phyloP scores from a whole-genome alignment of 64 coral and sea anemone species.

The Astreopora myriophthalma region DNA sequence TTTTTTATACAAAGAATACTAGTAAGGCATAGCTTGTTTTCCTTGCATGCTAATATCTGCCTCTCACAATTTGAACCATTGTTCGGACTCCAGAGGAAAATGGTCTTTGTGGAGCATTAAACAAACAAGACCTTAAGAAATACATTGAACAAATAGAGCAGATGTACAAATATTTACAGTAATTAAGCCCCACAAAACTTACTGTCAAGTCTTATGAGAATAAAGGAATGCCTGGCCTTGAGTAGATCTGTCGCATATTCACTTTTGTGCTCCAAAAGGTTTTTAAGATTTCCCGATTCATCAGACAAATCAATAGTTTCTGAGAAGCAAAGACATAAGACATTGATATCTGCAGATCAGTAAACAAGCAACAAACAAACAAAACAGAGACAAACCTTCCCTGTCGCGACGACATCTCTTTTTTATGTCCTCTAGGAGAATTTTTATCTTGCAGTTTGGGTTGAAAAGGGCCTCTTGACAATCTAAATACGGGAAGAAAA shows the following conservation, averaged over 20 bases:
- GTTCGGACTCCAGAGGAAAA: no score
- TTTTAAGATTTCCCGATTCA: constrained; percentile 83
- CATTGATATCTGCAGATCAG: not conserved
- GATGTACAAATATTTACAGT: not conserved
- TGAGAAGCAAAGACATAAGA: constrained; percentile 37
- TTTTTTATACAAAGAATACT: no score
- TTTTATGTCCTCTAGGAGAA: constrained; percentile 88
- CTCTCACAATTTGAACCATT: no score
- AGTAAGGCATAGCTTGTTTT: no score
- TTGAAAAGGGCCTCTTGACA: constrained; percentile 85
- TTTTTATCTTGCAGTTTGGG: constrained; percentile 83
- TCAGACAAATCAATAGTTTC: constrained; percentile 87
- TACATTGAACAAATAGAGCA: not conserved
- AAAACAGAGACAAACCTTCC: constrained; percentile 41
- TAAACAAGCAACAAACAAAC: constrained; percentile 18
- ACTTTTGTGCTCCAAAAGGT: constrained; percentile 62
- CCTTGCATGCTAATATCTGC: no score
- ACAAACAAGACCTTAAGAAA: no score
- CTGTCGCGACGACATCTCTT: constrained; percentile 66
- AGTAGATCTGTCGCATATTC: constrained; percentile 69
- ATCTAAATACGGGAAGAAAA: constrained; percentile 46
- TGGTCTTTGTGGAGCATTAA: no score
- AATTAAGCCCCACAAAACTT: constrained; percentile 8
- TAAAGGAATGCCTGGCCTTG: constrained; percentile 70
- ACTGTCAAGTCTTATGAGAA: constrained; percentile 92